These are phyloP conservation scores for Silurus asotus DNA, from an alignment of 2,113 vertebrate species.

Conservation along the genomic window DNA sequence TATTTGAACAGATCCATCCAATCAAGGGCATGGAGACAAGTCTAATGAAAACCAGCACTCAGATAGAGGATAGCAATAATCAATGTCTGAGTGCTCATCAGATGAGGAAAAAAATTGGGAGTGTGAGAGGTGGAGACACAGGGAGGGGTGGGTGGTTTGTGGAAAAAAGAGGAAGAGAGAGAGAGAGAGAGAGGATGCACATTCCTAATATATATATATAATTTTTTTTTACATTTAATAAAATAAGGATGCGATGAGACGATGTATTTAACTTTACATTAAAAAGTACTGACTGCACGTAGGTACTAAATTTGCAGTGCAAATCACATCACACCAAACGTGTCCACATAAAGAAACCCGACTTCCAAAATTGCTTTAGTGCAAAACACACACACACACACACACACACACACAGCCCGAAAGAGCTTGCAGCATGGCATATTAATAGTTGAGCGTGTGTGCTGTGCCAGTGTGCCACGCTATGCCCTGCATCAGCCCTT, in stretches of 20 bases:
- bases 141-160: neutral
- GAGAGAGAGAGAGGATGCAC: neutral
- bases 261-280: too few species aligned
- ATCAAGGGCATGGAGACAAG: conserved; percentile 31
- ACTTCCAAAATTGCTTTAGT: neutral
- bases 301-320: too few species aligned
- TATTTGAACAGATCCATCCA: conserved; percentile 10
- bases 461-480: conserved; percentile 16
- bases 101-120: neutral
- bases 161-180: neutral
- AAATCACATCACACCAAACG: neutral
- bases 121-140: neutral
- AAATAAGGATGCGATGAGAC: too few species aligned
- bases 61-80: conserved; percentile 15
- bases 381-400: neutral
- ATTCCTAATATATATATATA: too few species aligned
- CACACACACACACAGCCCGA: neutral
- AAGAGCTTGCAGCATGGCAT: conserved; percentile 1
- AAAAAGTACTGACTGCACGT: too few species aligned
- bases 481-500: conserved; percentile 12
- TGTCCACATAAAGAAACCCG: neutral
- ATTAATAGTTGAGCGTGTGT: conserved; percentile 9
- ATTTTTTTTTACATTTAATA: too few species aligned
- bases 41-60: conserved; percentile 22
- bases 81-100: conserved; percentile 21